Evolutionary conservation across 2,113 vertebrate species (phyloP), one percentile per base, ranked within the genome.

Genomic region (Willisornis vidua): DNA sequence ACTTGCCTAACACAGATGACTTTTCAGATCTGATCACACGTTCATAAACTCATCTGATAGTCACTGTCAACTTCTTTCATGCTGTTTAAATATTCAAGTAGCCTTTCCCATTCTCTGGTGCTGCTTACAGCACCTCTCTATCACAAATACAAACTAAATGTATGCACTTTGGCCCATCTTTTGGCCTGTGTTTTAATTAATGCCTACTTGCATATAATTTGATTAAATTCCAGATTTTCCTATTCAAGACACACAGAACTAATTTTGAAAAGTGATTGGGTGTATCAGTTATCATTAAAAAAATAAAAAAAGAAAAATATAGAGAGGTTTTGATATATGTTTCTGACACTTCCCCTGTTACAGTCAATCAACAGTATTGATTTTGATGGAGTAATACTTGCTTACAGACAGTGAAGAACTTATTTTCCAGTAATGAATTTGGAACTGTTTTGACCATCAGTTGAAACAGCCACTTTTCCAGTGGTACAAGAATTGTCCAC

Each of bases 381-480:
- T 87, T 83, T 89, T 80, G 74, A 35, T 92, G 55, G 49, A 89
- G 37, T 68, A 89, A 78, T 73, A 18, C 37, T 80, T n/a, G 58
- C 78, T 94, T 93, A 77, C 29, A 87, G n/a, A 25, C 67, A 73
- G 29, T n/a, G 59, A 83, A 89, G 33, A 41, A 59, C 52, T 93
- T 66, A 29, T 92, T 91, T 93, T 92, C 57, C 88, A 86, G 19
- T 92, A 93, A 92, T 77, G 62, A 79, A 83, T 39, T 94, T 90
- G 59, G 39, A 89, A 62, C 67, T 94, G 7, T 87, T 89, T 86
- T 85, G 80, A 57, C 37, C 22, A 3, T 93, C 26, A 92, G 41
- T 61, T 89, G 25, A 41, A 94, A 61, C 46, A 66, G 17, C 46
- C 29, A 85, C 24, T 82, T 73, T 96, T 97, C 78, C 31, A 90